Evolutionary conservation across 2,113 vertebrate genomes (phyloP).

Genomic region (Xyrauchen texanus): DNA sequence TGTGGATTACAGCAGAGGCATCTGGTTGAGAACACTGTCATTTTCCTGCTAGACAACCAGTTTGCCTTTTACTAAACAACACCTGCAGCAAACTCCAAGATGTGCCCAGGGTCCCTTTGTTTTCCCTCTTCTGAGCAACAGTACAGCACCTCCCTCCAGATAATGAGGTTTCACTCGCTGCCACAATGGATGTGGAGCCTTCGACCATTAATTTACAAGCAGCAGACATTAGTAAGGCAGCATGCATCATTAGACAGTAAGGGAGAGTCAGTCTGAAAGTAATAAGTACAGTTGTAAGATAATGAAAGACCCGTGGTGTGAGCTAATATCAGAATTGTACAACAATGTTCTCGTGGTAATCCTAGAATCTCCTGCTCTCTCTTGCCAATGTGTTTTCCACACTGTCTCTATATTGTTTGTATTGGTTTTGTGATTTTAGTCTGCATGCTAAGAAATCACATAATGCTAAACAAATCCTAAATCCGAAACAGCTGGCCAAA

Average conservation of each 20-base stretch:
- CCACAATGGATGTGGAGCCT: constrained; percentile 31
- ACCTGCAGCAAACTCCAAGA: constrained; percentile 9
- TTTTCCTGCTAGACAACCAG: constrained; percentile 7
- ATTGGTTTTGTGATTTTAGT: constrained; percentile 17
- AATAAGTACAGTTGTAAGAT: constrained; percentile 57
- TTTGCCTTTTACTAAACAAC: not conserved
- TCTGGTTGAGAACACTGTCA: constrained; percentile 29
- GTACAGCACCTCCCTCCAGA: constrained; percentile 35
- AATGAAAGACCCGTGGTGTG: constrained; percentile 44
- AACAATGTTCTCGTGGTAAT: constrained; percentile 46
- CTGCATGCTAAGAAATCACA: constrained; percentile 15
- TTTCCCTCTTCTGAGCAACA: constrained; percentile 21
- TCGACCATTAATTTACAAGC: constrained; percentile 44
- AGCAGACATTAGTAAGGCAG: constrained; percentile 48
- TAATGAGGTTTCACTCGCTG: constrained; percentile 53
- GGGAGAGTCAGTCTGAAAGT: constrained; percentile 56
- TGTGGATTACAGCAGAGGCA: constrained; percentile 48
- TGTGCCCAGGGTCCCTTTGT: constrained; percentile 1
- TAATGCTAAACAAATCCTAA: not conserved
- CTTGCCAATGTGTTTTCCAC: not conserved
- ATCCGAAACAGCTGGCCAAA: constrained; percentile 13
- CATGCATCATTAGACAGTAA: constrained; percentile 58
- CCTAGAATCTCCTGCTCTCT: not conserved
- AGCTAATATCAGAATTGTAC: constrained; percentile 47
- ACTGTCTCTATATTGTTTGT: not conserved